Conservation (phyloP, 1,140 invertebrate species). For the Drosophila carrolli region DNA sequence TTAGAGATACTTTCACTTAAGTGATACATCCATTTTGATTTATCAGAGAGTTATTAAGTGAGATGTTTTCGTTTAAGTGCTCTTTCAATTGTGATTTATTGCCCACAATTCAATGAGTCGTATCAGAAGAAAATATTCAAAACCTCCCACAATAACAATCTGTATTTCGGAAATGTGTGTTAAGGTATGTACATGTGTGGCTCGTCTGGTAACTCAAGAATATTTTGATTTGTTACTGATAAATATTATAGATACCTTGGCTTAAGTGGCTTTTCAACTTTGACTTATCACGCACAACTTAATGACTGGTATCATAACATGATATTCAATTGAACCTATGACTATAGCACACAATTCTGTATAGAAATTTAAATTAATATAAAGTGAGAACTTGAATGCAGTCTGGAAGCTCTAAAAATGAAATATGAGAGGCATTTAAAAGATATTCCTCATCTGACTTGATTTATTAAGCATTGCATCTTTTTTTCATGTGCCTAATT, state of each 20-base stretch:
- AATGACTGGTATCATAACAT: too few relatives aligned
- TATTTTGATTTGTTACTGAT: too few relatives aligned
- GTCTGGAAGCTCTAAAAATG: not conserved
- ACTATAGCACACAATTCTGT: too few relatives aligned
- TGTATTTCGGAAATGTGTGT: not conserved
- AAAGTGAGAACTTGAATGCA: too few relatives aligned
- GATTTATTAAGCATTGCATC: not conserved
- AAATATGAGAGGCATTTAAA: not conserved
- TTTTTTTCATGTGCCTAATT: too few relatives aligned
- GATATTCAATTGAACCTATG: too few relatives aligned
- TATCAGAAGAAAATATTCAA: not conserved
- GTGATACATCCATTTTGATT: not conserved
- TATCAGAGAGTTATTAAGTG: not conserved
- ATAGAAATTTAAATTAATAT: not conserved
- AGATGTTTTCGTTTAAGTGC: not conserved
- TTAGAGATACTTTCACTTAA: not conserved
- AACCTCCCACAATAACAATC: not conserved
- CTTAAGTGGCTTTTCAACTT: too few relatives aligned
- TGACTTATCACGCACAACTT: too few relatives aligned
- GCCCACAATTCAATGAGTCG: not conserved
- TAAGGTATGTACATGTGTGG: not conserved
- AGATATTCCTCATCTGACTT: not conserved
- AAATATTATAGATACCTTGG: too few relatives aligned
- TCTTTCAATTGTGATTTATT: slow-evolving; percentile 7
- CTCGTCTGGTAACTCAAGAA: too few relatives aligned